A percentile compares a stretch with the other conserved stretches of the same genome.
These are phyloP conservation scores for Microdon myrmicae DNA, from an alignment of 2,888 invertebrate genomes.

Conservation along the genomic window DNA sequence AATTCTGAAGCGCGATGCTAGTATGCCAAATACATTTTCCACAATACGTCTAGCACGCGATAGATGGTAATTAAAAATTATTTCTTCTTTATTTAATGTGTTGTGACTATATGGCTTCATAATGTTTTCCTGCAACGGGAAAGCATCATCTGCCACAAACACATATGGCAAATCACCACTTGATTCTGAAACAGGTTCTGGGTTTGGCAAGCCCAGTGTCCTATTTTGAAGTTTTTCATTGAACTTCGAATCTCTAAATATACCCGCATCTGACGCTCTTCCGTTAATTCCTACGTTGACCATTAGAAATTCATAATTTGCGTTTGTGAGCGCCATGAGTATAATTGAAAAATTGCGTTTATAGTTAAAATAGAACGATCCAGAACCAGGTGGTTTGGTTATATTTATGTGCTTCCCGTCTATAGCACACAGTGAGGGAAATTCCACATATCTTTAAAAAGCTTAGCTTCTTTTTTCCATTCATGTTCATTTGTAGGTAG, in stretches of 20 bases:
- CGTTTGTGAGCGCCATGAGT: neutral
- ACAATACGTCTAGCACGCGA: slow-evolving; percentile 40
- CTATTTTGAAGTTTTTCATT: slow-evolving; percentile 11
- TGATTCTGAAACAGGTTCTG: neutral
- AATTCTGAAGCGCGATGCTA: slow-evolving; percentile 55
- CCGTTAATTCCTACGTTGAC: neutral
- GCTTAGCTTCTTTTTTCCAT: neutral
- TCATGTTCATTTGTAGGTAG: neutral
- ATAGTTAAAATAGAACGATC: neutral
- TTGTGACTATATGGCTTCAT: slow-evolving; percentile 17
- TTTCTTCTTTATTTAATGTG: slow-evolving; percentile 6
- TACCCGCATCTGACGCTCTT: neutral
- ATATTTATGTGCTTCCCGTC: slow-evolving; percentile 1
- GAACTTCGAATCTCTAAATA: slow-evolving; percentile 1
- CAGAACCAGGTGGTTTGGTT: neutral
- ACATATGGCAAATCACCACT: slow-evolving; percentile 12
- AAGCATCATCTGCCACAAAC: slow-evolving; percentile 19
- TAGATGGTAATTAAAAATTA: slow-evolving; percentile 40
- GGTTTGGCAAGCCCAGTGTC: slow-evolving; percentile 11
- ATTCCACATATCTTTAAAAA: neutral
- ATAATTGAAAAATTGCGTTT: slow-evolving; percentile 1
- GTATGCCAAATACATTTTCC: slow-evolving; percentile 51
- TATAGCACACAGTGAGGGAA: neutral
- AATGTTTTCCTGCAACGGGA: slow-evolving; percentile 14
- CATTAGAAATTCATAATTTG: slow-evolving; percentile 1